These are phyloP conservation scores for Meloidogyne chitwoodi DNA, from an alignment of 1,140 invertebrate genomes.

Conservation along the genomic window DNA sequence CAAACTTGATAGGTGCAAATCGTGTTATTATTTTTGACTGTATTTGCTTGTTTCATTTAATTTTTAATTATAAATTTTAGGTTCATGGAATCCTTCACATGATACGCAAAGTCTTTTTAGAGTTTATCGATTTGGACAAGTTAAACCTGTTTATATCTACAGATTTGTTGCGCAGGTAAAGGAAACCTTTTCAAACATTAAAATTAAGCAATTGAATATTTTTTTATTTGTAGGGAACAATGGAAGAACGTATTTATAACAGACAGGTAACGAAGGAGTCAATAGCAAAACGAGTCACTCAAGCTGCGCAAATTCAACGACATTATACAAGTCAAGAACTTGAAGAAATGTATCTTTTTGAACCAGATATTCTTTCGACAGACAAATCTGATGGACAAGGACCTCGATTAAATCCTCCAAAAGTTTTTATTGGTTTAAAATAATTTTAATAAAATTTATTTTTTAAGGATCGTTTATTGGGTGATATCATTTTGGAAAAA, in stretches of 20 bases:
- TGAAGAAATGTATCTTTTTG: conserved; percentile 79
- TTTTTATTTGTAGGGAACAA: conserved; percentile 68
- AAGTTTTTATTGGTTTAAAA: conserved; percentile 15
- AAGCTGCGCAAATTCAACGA: conserved; percentile 91
- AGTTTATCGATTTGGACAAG: conserved; percentile 75
- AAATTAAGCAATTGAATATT: conserved; percentile 61
- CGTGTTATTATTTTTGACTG: conserved; percentile 94
- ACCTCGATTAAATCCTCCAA: conserved; percentile 25
- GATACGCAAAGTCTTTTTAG: conserved; percentile 97
- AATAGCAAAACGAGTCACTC: conserved; percentile 84
- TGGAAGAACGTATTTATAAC: conserved; percentile 98
- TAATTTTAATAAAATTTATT: not conserved
- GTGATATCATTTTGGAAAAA: conserved; percentile 44
- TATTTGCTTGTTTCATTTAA: conserved; percentile 77
- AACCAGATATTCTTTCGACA: conserved; percentile 65
- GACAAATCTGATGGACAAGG: conserved; percentile 15
- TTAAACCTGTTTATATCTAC: conserved; percentile 92
- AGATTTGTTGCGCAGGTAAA: conserved; percentile 71
- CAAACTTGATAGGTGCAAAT: conserved; percentile 90
- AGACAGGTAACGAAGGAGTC: conserved; percentile 90
- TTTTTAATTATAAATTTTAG: not conserved
- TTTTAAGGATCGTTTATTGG: conserved; percentile 47
- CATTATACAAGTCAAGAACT: conserved; percentile 86
- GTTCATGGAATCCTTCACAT: conserved; percentile 62
- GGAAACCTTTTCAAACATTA: conserved; percentile 73